Percentiles rank a stretch among this genome's conserved stretches.
These are phyloP conservation scores for Leptodactylus fallax DNA, from an alignment of 2,797 vertebrate genomes.

Conservation along the genomic window DNA sequence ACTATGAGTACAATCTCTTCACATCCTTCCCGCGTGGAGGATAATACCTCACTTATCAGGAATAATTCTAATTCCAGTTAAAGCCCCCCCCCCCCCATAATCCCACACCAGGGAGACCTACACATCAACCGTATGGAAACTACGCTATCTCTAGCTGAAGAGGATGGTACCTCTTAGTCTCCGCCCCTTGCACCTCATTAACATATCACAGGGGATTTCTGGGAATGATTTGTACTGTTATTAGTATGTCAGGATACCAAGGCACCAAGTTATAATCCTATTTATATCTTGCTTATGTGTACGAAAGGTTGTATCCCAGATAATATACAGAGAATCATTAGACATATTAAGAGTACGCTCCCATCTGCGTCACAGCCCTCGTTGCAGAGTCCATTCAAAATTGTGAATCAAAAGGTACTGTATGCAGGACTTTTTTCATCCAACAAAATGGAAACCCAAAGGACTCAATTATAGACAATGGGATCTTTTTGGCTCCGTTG, in stretches of 20 bases:
- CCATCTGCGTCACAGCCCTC: too few relatives aligned
- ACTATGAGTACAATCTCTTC: background rate
- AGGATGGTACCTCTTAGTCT: background rate
- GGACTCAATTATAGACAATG: too few relatives aligned
- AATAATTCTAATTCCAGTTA: background rate
- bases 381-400: too few relatives aligned
- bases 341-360: background rate
- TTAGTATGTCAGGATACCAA: too few relatives aligned
- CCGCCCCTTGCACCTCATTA: background rate
- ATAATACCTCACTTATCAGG: background rate
- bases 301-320: background rate
- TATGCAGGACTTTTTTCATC: too few relatives aligned
- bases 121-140: too few relatives aligned
- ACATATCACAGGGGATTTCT: background rate
- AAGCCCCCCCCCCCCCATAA: background rate
- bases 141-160: background rate
- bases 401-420: too few relatives aligned
- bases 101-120: background rate
- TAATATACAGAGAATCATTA: background rate
- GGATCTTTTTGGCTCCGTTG: too few relatives aligned
- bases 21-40: background rate
- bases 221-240: background rate
- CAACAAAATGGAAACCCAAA: too few relatives aligned
- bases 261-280: too few relatives aligned
- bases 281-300: background rate